Percentiles rank a stretch among this genome's conserved stretches.
Evolutionary conservation across 2,797 vertebrate genomes (phyloP).

Genomic region (Poeciliopsis paucimaculata): DNA sequence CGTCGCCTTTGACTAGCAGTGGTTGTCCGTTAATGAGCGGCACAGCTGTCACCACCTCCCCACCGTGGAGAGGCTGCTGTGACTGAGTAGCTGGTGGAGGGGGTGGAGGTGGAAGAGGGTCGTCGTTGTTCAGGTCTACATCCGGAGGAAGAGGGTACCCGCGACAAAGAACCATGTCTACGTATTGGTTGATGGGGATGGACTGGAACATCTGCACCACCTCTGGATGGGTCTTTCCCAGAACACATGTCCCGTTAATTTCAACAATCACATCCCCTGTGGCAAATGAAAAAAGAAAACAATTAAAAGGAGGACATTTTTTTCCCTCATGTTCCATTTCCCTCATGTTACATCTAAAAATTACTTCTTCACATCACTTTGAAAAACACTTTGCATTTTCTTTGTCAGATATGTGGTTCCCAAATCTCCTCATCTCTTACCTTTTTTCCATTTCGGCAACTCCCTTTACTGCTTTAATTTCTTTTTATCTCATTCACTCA

Average conservation of each 20-base stretch:
- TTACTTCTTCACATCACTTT: conserved; percentile 22
- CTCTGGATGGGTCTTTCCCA: conserved; percentile 98
- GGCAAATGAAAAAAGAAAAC: conserved; percentile 11
- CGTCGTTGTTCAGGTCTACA: conserved; percentile 70
- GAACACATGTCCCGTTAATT: conserved; percentile 93
- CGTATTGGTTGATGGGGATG: conserved; percentile 92
- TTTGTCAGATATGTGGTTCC: conserved; percentile 26
- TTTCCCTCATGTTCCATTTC: conserved; percentile 19
- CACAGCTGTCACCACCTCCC: conserved; percentile 87
- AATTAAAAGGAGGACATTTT: conserved; percentile 3
- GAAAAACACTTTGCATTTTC: conserved; percentile 18
- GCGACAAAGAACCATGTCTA: conserved; percentile 94
- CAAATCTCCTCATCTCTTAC: conserved; percentile 44
- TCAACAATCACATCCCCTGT: conserved; percentile 95
- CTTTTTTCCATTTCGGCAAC: conserved; percentile 43
- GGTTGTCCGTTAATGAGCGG: conserved; percentile 83
- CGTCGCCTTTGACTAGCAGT: conserved; percentile 85
- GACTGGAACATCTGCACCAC: conserved; percentile 99
- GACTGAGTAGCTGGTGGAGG: conserved; percentile 50
- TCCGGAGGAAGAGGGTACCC: conserved; percentile 96
- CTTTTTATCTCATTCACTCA: conserved; percentile 50
- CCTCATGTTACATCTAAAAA: conserved; percentile 39
- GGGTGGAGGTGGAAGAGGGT: conserved; percentile 75
- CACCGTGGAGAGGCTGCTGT: conserved; percentile 65
- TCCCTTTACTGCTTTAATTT: conserved; percentile 26